These are phyloP conservation scores for Philonicus albiceps DNA, from an alignment of 2,888 invertebrate species.

Conservation along the genomic window DNA sequence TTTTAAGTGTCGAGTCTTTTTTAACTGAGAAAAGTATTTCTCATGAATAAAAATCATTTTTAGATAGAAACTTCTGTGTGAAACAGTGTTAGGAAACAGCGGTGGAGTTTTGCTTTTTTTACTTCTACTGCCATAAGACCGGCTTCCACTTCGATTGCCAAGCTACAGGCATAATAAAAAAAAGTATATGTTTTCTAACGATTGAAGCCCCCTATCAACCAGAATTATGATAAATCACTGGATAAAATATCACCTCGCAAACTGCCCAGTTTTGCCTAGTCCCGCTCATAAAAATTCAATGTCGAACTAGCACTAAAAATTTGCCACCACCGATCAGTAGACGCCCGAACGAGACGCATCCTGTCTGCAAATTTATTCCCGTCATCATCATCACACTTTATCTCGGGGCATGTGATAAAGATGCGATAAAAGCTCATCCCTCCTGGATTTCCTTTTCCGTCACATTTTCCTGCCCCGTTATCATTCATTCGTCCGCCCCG, in stretches of 20 bases:
- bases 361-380: conserved; percentile 37
- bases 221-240: background rate
- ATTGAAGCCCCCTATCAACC: background rate
- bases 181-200: background rate
- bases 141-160: background rate
- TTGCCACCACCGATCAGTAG: conserved; percentile 3
- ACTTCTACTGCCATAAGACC: no score
- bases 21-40: no score
- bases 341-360: background rate
- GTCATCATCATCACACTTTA: conserved; percentile 35
- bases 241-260: background rate
- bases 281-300: conserved; percentile 11
- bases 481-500: background rate
- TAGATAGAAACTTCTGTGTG: no score
- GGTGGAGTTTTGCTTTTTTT: no score
- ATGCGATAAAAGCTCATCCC: conserved; percentile 43
- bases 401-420: conserved; percentile 23
- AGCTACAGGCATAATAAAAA: background rate
- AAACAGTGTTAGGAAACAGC: no score
- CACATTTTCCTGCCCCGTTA: conserved; percentile 25
- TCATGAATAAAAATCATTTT: no score
- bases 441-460: conserved; percentile 38
- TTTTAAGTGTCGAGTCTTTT: no score
- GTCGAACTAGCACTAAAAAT: conserved; percentile 28
- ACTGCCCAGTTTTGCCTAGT: background rate